A percentile compares a stretch with the other conserved stretches of the same genome.
Evolutionary conservation across 2,888 invertebrate species (phyloP).

Genomic region (Brenthis hecate): DNA sequence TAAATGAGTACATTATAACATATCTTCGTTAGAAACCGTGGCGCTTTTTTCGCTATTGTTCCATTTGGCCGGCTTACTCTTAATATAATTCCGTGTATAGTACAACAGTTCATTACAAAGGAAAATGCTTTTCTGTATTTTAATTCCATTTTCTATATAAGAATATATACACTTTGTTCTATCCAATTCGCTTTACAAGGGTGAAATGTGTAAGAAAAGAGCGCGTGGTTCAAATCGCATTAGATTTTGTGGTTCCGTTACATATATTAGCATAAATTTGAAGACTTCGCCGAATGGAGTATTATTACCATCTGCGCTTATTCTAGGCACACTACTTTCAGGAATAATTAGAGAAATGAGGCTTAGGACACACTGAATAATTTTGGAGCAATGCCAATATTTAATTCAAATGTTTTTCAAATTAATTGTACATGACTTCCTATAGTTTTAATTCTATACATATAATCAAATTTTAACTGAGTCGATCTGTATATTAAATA

Average conservation of each 20-base stretch:
- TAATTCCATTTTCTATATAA: conserved; percentile 32
- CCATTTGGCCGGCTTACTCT: conserved; percentile 17
- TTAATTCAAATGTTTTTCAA: not conserved
- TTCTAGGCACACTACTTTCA: conserved; percentile 30
- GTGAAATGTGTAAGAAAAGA: conserved; percentile 12
- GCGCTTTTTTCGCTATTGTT: conserved; percentile 13
- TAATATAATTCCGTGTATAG: conserved; percentile 26
- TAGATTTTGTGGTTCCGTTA: conserved; percentile 24
- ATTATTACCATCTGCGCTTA: conserved; percentile 31
- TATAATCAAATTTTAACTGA: no score
- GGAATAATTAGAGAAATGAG: conserved; percentile 35
- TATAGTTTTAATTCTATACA: no score
- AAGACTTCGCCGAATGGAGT: conserved; percentile 21
- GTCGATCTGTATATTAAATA: no score
- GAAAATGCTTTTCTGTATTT: conserved; percentile 25
- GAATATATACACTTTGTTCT: conserved; percentile 22
- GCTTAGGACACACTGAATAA: conserved; percentile 19
- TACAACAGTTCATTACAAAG: conserved; percentile 30
- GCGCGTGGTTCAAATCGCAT: conserved; percentile 8
- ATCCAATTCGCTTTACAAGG: conserved; percentile 26
- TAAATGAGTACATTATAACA: conserved; percentile 18
- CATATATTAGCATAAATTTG: conserved; percentile 34
- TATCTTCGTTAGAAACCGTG: conserved; percentile 15
- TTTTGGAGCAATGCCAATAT: conserved; percentile 28
- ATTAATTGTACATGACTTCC: no score